These are phyloP conservation scores for Daboia siamensis DNA, from an alignment of 2,113 vertebrate species.

Conservation along the genomic window DNA sequence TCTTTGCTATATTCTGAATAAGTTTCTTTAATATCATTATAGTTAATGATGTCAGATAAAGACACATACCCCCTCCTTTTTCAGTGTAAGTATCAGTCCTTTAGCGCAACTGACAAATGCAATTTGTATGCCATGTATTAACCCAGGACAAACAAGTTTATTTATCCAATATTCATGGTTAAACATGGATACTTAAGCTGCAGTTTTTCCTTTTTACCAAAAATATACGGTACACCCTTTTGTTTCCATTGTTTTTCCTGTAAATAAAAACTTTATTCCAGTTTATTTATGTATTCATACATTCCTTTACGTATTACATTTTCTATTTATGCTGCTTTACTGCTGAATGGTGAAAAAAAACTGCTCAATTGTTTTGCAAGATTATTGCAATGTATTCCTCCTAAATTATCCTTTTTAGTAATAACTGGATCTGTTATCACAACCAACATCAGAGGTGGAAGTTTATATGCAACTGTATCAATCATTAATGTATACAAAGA, in stretches of 20 bases:
- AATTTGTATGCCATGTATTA: neutral
- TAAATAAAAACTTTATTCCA: neutral
- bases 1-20: neutral
- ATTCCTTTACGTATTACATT: neutral
- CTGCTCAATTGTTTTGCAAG: neutral
- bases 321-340: neutral
- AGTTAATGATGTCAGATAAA: neutral
- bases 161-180: neutral
- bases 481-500: slow-evolving; percentile 96
- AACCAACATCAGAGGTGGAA: slow-evolving; percentile 75
- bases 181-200: neutral
- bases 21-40: neutral
- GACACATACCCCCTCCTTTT: neutral
- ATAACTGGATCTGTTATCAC: slow-evolving; percentile 91
- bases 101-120: neutral
- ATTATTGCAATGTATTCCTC: neutral
- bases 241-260: neutral
- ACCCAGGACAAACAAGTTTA: neutral
- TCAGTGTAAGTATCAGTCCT: neutral
- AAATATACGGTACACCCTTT: neutral
- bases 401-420: slow-evolving; percentile 65
- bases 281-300: neutral
- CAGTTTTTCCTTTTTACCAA: neutral
- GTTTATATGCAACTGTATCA: slow-evolving; percentile 85
- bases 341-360: neutral